Conservation (phyloP, 2,113 vertebrate species). For the Ploceus nigricollis region DNA sequence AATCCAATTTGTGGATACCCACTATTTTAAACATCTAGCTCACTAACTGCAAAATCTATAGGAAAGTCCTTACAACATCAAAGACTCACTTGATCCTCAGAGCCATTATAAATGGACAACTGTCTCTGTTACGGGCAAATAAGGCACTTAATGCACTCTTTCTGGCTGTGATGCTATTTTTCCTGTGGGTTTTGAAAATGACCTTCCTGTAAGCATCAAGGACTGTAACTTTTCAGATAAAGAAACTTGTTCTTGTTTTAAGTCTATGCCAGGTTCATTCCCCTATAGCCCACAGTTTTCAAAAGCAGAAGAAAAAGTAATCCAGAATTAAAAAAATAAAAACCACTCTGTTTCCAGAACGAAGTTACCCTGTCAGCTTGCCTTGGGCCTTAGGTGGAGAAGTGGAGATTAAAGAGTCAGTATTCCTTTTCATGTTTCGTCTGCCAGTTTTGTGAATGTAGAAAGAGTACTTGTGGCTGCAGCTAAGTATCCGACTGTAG, state of each 20-base stretch:
- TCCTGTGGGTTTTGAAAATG: slow-evolving; percentile 76
- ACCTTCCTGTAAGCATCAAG: slow-evolving; percentile 80
- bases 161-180: slow-evolving; percentile 63
- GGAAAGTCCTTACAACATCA: slow-evolving; percentile 66
- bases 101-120: slow-evolving; percentile 68
- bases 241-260: slow-evolving; percentile 78
- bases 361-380: slow-evolving; percentile 86
- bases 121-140: slow-evolving; percentile 69
- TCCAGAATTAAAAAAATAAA: slow-evolving; percentile 76
- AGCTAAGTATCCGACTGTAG: slow-evolving; percentile 66
- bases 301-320: slow-evolving; percentile 79
- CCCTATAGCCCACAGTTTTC: slow-evolving; percentile 74
- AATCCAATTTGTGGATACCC: slow-evolving; percentile 53
- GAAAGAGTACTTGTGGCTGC: slow-evolving; percentile 73
- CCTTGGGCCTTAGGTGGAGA: slow-evolving; percentile 86
- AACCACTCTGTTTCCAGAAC: slow-evolving; percentile 73
- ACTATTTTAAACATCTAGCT: slow-evolving; percentile 66
- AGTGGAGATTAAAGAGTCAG: slow-evolving; percentile 88
- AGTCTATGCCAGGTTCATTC: slow-evolving; percentile 74
- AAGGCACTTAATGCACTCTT: slow-evolving; percentile 66
- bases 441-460: slow-evolving; percentile 84
- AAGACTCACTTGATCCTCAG: slow-evolving; percentile 65
- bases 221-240: slow-evolving; percentile 79
- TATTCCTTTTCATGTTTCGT: slow-evolving; percentile 92
- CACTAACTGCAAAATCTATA: slow-evolving; percentile 77